A percentile compares a stretch with the other conserved stretches of the same genome.
Conservation (phyloP, 2,888 invertebrate species). For the Oithona nana region DNA sequence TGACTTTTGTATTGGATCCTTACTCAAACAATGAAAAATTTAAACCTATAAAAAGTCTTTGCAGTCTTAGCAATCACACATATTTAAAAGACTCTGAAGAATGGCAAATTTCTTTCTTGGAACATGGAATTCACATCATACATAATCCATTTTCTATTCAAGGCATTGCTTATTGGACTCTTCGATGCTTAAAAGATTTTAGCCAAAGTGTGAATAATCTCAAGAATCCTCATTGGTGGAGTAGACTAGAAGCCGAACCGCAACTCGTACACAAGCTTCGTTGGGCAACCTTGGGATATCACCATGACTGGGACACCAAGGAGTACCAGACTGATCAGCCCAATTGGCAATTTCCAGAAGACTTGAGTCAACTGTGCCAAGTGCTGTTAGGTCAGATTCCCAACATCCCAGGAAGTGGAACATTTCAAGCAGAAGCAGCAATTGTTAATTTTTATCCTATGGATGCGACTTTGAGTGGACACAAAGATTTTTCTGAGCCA, state of each 20-base stretch:
- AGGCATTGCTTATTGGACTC: background rate
- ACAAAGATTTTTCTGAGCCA: slow-evolving; percentile 81
- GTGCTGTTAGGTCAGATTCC: background rate
- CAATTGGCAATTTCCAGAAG: background rate
- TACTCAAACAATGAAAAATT: background rate
- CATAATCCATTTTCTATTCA: background rate
- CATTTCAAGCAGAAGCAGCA: slow-evolving; percentile 67
- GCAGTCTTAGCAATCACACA: background rate
- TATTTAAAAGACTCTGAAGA: background rate
- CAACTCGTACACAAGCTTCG: slow-evolving; percentile 37
- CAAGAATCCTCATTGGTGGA: background rate
- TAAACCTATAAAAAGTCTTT: background rate
- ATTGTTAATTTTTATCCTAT: slow-evolving; percentile 90
- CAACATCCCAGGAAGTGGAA: slow-evolving; percentile 23
- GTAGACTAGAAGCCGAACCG: too few relatives aligned
- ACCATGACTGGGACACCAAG: slow-evolving; percentile 95
- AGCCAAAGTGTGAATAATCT: background rate
- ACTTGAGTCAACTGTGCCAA: background rate
- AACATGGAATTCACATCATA: background rate
- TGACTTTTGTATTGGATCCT: background rate
- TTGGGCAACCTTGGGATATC: slow-evolving; percentile 92
- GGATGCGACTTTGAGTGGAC: slow-evolving; percentile 77
- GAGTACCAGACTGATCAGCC: slow-evolving; percentile 29
- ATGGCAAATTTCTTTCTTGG: background rate
- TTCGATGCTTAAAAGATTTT: background rate